Evolutionary conservation across 2,113 vertebrate genomes (phyloP), one percentile per base, ranked within the genome.

Genomic region (Ceyx cyanopectus): DNA sequence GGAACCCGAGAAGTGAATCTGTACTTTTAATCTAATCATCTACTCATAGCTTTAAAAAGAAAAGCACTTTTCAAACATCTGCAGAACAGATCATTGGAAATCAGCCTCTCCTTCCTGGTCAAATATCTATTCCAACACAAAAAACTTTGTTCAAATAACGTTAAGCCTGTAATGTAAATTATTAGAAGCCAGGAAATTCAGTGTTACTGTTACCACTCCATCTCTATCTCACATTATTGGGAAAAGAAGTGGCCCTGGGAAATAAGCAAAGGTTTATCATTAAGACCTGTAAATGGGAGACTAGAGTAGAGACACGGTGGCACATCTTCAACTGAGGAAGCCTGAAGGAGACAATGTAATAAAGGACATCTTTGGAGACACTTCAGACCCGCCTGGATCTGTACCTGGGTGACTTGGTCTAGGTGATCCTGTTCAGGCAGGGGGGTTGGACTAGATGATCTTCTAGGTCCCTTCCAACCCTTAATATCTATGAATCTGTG

Each of bases 61-160:
- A 93, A 87, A 82, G 37, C 46, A 78, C 73, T 88, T 95, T 88
- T 80, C 48, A 94, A 93, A 74, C 67, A 94, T 78, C 81, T 93
- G 90, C 63, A 95, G 66, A 93, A 95, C 40, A 16, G 34, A 95
- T 92, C 54, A 91, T 10, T 81, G 75, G 46, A 95, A 97, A 90
- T 83, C 60, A 67, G 85, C 87, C 80, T 63, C 62, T 80, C 34
- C 60, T 87, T 66, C 70, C 89, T 1, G 18, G 75, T 65, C 72
- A 83, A 97, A 69, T 56, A 94, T 76, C 50, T 79, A 89, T 70
- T 76, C 51, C 88, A 67, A 85, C 54, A 91, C 53, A 83, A 90
- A 91, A 96, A 86, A 70, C 81, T 30, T 74, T 84, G 65, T 89
- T 91, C 78, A 84, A 92, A 63, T 56, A 79, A 75, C 54, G 16